Conservation (phyloP, 2,113 vertebrate species). For the Gallinago jamesoni region DNA sequence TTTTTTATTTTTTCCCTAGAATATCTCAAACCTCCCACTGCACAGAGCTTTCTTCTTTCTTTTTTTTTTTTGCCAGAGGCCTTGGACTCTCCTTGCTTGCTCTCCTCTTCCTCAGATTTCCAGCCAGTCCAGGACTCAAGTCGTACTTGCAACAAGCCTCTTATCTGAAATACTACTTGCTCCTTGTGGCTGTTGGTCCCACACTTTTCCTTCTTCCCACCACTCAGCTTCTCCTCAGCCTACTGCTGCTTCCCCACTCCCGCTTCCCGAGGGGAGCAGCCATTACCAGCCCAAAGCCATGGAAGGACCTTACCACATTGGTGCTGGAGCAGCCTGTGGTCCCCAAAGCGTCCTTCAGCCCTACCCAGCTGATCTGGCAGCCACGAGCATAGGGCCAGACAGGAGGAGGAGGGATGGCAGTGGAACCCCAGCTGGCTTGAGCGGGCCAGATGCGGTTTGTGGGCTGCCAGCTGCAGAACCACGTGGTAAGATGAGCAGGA, state of each 20-base stretch:
- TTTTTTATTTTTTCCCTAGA: not conserved
- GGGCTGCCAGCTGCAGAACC: not conserved
- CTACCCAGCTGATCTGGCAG: not conserved
- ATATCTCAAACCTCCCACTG: too few species aligned
- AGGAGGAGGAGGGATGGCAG: not conserved
- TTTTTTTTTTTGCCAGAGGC: not conserved
- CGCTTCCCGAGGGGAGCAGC: not conserved
- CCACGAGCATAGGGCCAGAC: not conserved
- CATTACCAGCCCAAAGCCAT: not conserved
- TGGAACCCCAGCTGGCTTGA: not conserved
- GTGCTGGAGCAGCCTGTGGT: not conserved
- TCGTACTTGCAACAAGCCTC: not conserved
- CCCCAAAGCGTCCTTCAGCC: not conserved
- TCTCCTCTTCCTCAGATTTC: not conserved
- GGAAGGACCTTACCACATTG: not conserved
- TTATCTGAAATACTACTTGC: not conserved
- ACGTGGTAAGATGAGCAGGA: not conserved
- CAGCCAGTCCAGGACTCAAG: not conserved
- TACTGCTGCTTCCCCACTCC: not conserved
- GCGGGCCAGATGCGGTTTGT: not conserved
- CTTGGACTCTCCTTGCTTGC: not conserved
- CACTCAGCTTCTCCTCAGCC: not conserved
- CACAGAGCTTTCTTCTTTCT: not conserved
- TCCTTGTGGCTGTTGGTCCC: not conserved
- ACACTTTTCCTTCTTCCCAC: not conserved